phyloP scores from a whole-genome alignment of 1,140 invertebrate species.

The Seison nebaliae region DNA sequence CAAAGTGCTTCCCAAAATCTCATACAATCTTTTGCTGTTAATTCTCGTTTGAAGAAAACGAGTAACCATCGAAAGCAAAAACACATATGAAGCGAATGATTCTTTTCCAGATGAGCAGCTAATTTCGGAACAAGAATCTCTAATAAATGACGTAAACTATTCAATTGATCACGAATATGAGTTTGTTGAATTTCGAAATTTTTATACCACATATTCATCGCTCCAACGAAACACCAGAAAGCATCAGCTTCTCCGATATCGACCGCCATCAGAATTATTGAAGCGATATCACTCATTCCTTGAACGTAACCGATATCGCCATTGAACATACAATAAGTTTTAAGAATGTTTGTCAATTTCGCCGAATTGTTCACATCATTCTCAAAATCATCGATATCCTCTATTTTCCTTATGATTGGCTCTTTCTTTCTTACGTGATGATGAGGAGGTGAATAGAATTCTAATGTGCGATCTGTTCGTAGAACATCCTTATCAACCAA shows the following conservation, averaged over 20 bases:
- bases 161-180: conserved; percentile 70
- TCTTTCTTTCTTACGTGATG: too few species aligned
- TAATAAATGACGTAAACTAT: conserved; percentile 51
- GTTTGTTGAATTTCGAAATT: conserved; percentile 89
- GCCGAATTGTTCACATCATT: conserved; percentile 70
- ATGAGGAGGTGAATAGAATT: too few species aligned
- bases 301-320: conserved; percentile 59
- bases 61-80: conserved; percentile 71
- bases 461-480: conserved; percentile 65
- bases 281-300: conserved; percentile 81
- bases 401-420: too few species aligned
- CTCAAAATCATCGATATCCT: too few species aligned
- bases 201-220: conserved; percentile 71
- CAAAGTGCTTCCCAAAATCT: conserved; percentile 41
- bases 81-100: conserved; percentile 88
- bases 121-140: conserved; percentile 52
- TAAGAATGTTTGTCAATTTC: conserved; percentile 61
- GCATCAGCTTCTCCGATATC: conserved; percentile 69
- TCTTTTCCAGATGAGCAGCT: conserved; percentile 41
- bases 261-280: conserved; percentile 55
- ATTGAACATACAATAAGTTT: conserved; percentile 99
- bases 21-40: conserved; percentile 33
- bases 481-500: conserved; percentile 76
- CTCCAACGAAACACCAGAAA: conserved; percentile 98
- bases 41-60: conserved; percentile 38